Evolutionary conservation across 2,113 vertebrate genomes (phyloP), one percentile per base, ranked within the genome.

Genomic region (Nerophis ophidion): DNA sequence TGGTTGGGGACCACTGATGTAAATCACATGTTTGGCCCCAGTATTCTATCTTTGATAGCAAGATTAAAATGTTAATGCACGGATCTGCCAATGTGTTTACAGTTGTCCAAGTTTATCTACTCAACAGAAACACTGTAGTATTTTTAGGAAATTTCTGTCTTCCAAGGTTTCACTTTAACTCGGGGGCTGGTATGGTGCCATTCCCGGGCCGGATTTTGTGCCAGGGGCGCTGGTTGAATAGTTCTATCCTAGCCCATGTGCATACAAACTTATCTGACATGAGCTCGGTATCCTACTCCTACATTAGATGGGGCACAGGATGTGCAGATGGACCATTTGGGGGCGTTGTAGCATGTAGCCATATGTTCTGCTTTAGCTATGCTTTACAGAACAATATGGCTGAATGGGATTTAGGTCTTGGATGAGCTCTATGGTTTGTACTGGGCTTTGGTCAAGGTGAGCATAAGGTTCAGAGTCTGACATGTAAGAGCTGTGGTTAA

Each of bases 391-490:
- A 65, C 17, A 57, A 59, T 60, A 60, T 15, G 19, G 38, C 48
- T 50, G 46, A 59, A 33, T 51, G 35, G 62, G 73, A 66, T 68
- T 67, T 62, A 59, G 59, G 58, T 19, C 36, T 66, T 42, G 65
- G 67, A 61, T 56, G 48, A 55, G 46, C 60, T 58, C 62, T 63
- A 59, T 3, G 62, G 61, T 66, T 71, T 38, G 65, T 70, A 67
- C 75, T 61, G 48, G 38, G 66, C 63, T 73, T 67, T 65, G 60
- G 61, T 80, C 63, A 47, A 60, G 60, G 53, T 66, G 49, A 48
- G 66, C 45, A 47, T 65, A 13, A 12, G 38, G 51, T 57, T 74
- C 68, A 19, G 38, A 52, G 64, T 47, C 55, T 48, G 57, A 35
- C 40, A 19, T 71, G n/a, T 44, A 56, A 47, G 44, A 2, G 1